Base-by-base conservation (phyloP, 2,113 vertebrate genomes). In the Laterallus jamaicensis region DNA sequence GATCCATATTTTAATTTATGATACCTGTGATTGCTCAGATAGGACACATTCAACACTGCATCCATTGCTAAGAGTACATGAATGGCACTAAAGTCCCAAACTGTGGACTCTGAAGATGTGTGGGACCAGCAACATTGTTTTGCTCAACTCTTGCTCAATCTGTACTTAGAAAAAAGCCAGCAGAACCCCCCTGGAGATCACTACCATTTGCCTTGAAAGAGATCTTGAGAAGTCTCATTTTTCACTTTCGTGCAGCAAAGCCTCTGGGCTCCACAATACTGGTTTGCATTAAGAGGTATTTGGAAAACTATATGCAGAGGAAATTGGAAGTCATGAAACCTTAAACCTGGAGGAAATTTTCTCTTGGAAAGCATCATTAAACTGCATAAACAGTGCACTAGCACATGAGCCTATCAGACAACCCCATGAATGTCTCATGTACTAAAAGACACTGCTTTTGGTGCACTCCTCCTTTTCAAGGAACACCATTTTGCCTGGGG, bases 71-170 rank as follows among this genome's bases (percentile, higher is more conserved):
- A n/a, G 59, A 78, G 32, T 5, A 11, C 2, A 7, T 10, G 11
- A 83, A 50, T 24, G 54, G 12, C 40, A 76, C 10, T 4, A 29
- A 44, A 59, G 8, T 31, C 18, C 31, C 39, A 55, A 85, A 71
- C 24, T 17, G 5, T 1, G 0, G 21, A 31, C 10, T 29, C 67
- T 29, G 31, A 73, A 50, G 55, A 77, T 0, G 0, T 11, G 6
- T 12, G 83, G 54, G 5, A 76, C 37, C 5, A 64, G 63, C 76
- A 91, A 35, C 4, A 63, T 7, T 59, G 11, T 39, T 83, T 76
- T 55, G 2, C 22, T 68, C n/a, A 63, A 49, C 24, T 4, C 4
- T 31, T 2, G 0, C 6, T n/a, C 22, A 15, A 14, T 39, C 19
- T 63, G 6, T 2, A 20, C 17, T 75, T 67, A 62, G 37, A 67